Evolutionary conservation across 2,113 vertebrate genomes (phyloP).

Genomic region (Jaculus jaculus): DNA sequence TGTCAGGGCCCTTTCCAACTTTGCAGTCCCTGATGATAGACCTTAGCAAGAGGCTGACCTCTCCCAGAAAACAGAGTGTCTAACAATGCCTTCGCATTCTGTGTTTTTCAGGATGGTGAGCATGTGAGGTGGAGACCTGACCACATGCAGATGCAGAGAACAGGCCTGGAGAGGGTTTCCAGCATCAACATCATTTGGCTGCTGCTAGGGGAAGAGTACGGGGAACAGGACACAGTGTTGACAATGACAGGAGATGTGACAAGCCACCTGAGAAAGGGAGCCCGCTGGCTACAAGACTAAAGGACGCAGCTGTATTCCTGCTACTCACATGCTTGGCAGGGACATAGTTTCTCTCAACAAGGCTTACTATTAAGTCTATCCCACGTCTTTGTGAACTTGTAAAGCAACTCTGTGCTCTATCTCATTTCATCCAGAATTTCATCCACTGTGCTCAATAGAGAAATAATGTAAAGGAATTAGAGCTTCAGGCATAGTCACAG

Average conservation of each 20-base stretch:
- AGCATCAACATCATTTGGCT: conserved; percentile 39
- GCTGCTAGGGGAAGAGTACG: conserved; percentile 49
- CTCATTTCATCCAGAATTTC: not conserved
- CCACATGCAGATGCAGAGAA: not conserved
- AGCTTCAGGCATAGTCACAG: not conserved
- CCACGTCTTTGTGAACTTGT: not conserved
- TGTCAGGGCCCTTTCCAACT: conserved; percentile 49
- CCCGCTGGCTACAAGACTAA: too few species aligned
- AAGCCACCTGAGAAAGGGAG: conserved; percentile 52
- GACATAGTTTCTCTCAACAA: conserved; percentile 15
- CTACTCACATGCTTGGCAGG: not conserved
- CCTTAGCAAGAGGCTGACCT: conserved; percentile 56
- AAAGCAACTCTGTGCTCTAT: not conserved
- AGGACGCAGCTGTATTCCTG: too few species aligned
- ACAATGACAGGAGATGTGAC: conserved; percentile 54
- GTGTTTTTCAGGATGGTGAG: conserved; percentile 40
- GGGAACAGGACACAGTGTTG: conserved; percentile 36
- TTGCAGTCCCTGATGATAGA: conserved; percentile 66
- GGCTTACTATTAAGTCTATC: not conserved
- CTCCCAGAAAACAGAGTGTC: conserved; percentile 43
- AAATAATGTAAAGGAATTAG: not conserved
- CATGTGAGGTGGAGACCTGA: conserved; percentile 27
- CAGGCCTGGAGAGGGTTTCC: not conserved
- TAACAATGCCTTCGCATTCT: conserved; percentile 59
- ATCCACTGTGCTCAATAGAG: not conserved